Evolutionary conservation across 1,140 invertebrate genomes (phyloP).

Genomic region (Globodera rostochiensis): DNA sequence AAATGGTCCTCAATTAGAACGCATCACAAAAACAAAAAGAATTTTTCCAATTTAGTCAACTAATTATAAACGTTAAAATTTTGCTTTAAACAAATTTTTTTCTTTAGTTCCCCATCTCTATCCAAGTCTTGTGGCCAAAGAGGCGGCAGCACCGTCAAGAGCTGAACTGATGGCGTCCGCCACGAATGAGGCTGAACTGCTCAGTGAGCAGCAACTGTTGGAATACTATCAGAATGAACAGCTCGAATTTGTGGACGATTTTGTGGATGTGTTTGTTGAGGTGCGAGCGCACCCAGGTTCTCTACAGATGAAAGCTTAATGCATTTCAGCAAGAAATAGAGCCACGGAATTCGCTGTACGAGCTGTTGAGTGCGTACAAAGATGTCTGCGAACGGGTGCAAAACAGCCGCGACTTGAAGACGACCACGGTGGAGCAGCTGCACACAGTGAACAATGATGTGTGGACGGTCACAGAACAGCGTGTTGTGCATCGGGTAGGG

Average conservation of each 20-base stretch:
- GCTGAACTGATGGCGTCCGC: neutral
- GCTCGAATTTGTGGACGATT: conserved; percentile 50
- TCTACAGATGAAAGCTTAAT: neutral
- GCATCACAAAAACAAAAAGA: neutral
- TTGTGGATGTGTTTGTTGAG: conserved; percentile 48
- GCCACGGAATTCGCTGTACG: conserved; percentile 37
- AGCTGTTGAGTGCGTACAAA: conserved; percentile 40
- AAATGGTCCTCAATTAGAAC: neutral
- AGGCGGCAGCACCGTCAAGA: conserved; percentile 20
- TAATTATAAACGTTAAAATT: neutral
- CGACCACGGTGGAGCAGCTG: conserved; percentile 1
- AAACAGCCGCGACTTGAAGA: conserved; percentile 36
- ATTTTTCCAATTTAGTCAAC: neutral
- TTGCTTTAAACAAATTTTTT: neutral
- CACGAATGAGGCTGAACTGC: conserved; percentile 36
- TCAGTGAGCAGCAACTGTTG: conserved; percentile 43
- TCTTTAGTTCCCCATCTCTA: neutral
- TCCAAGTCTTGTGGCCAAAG: neutral
- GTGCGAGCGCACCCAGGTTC: conserved; percentile 5
- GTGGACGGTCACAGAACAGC: conserved; percentile 46
- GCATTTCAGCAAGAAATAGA: conserved; percentile 42
- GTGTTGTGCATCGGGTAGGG: conserved; percentile 34
- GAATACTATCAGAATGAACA: conserved; percentile 51
- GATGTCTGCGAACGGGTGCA: conserved; percentile 42
- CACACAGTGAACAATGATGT: conserved; percentile 42